Percentiles rank a stretch among this genome's conserved stretches.
Evolutionary conservation across 1,140 invertebrate species (phyloP).

Genomic region (Drosophila arizonae): DNA sequence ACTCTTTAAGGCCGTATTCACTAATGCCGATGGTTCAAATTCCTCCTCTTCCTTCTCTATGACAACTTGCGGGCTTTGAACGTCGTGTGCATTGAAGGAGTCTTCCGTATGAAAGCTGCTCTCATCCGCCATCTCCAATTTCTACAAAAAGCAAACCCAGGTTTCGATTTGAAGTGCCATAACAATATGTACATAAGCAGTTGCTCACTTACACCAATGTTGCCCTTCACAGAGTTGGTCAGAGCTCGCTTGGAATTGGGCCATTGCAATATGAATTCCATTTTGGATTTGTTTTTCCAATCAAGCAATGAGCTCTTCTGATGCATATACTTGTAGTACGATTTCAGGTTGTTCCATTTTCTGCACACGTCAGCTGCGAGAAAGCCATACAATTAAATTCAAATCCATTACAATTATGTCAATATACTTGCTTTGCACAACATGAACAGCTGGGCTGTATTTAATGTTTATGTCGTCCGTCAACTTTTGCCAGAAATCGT

Average conservation of each 20-base stretch:
- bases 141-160: neutral
- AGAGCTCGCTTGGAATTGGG: too few relatives aligned
- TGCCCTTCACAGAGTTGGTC: neutral
- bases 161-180: too few relatives aligned
- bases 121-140: neutral
- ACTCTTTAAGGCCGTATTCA: neutral
- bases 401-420: neutral
- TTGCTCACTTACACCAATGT: neutral
- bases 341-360: constrained; percentile 35
- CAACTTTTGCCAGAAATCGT: constrained; percentile 21
- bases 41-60: neutral
- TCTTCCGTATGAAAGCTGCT: neutral
- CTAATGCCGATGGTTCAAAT: neutral
- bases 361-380: constrained; percentile 16
- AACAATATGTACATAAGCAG: neutral
- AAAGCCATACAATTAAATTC: neutral
- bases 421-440: constrained; percentile 6
- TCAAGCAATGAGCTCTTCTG: constrained; percentile 19
- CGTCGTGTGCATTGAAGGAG: neutral
- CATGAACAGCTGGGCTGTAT: constrained; percentile 1
- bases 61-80: neutral
- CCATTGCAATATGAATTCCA: constrained; percentile 16
- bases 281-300: constrained; percentile 37
- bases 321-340: constrained; percentile 21
- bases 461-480: constrained; percentile 30